Evolutionary conservation across 1,140 invertebrate genomes (phyloP), one percentile per base, ranked within the genome.

Genomic region (Ectropis grisescens): DNA sequence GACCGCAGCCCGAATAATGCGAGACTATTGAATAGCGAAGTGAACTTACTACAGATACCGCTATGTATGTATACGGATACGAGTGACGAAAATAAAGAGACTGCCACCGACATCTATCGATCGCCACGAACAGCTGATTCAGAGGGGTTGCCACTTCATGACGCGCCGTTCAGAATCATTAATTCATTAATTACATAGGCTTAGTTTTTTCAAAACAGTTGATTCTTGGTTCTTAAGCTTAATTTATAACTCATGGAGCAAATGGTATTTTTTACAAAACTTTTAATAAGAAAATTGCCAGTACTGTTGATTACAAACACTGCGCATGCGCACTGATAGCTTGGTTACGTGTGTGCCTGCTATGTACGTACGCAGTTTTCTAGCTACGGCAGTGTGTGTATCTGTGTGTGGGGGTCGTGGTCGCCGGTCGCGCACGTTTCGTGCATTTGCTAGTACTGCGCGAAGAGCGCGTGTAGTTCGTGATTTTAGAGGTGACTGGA

Each of bases 21-120:
- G 24, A 22, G n/a, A 8, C 16, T 19, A 19, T 61, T 58, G 54
- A 47, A 58, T 59, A 60, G 56, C 53, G 54, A 49, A 44, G 45
- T 47, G 47, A 65, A 67, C 62, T 58, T 78, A 78, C 75, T 81
- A 78, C 72, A 60, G 60, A 68, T 76, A 70, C 76, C 70, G 76
- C 69, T 75, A 72, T 54, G 8, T 52, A 52, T 70, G 58, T 60
- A 65, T 58, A 65, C 43, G 49, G 64, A 19, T 19, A 19, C 16
- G 8, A 8, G 3, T 54, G 61, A 65, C 58, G 57, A 80, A 74
- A 76, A 80, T 80, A 80, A 80, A 78, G 70, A 58, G 64, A 69
- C 62, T 61, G 53, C 52, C 66, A 75, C 72, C 65, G 75, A 80
- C 75, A 78, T 80, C 75, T 80, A 80, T 80, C 69, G 75, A 80